phyloP scores from a whole-genome alignment of 2,888 invertebrate species.

The Seladonia tumulorum region DNA sequence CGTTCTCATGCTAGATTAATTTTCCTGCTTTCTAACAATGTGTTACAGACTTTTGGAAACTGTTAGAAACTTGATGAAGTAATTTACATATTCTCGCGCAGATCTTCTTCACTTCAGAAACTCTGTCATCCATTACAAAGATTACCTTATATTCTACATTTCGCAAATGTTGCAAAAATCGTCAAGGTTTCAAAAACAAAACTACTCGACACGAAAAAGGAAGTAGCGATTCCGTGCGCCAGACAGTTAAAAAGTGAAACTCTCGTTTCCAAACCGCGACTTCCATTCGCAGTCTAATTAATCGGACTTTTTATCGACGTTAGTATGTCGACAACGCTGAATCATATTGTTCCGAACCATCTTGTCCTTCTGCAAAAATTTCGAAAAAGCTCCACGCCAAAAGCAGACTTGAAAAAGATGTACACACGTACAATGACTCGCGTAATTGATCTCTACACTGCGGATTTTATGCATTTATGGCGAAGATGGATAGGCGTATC shows the following conservation, averaged over 20 bases:
- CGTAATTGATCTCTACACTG: too few species aligned
- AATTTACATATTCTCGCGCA: background rate
- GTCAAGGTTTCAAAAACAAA: background rate
- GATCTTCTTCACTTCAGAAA: background rate
- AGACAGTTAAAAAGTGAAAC: background rate
- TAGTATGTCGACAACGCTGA: background rate
- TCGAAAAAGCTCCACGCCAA: background rate
- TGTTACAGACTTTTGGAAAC: background rate
- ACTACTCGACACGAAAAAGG: background rate
- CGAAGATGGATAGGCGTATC: too few species aligned
- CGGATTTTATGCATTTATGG: too few species aligned
- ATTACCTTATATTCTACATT: background rate
- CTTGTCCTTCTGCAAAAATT: background rate
- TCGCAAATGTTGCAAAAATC: background rate
- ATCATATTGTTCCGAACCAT: background rate
- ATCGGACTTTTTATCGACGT: background rate
- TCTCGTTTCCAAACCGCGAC: conserved; percentile 6
- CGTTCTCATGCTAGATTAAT: background rate
- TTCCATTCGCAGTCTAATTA: background rate
- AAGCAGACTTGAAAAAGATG: too few species aligned
- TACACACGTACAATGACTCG: too few species aligned
- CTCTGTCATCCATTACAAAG: background rate
- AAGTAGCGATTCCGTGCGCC: background rate
- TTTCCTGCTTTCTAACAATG: background rate
- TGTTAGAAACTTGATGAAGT: background rate